Evolutionary conservation across 2,888 invertebrate species (phyloP).

Genomic region (Flexamia atlantica): DNA sequence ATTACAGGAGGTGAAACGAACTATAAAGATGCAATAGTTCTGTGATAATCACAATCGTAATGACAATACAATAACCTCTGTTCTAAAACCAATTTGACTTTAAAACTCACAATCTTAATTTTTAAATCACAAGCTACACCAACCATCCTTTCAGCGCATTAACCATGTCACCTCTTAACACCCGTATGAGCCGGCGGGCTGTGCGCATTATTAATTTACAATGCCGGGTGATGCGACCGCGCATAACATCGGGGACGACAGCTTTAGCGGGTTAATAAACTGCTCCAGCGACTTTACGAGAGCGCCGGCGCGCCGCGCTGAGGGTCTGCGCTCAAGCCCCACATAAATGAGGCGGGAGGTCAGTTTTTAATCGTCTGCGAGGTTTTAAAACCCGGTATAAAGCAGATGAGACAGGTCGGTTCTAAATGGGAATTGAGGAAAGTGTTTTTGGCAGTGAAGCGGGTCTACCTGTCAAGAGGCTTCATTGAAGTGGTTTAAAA

Average conservation of each 20-base stretch:
- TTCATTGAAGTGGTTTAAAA: neutral
- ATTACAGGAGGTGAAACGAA: too few species aligned
- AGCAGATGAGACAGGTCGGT: constrained; percentile 14
- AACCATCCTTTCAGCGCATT: too few species aligned
- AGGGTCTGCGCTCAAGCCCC: neutral
- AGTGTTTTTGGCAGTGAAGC: neutral
- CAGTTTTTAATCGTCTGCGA: constrained; percentile 25
- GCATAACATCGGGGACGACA: neutral
- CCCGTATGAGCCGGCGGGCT: neutral
- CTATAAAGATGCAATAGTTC: too few species aligned
- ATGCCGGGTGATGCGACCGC: neutral
- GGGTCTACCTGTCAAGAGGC: neutral
- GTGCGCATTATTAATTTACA: constrained; percentile 53
- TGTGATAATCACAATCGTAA: too few species aligned
- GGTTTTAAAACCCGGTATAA: neutral
- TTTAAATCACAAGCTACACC: too few species aligned
- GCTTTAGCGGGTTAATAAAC: constrained; percentile 48
- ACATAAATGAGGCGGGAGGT: neutral
- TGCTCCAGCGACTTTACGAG: constrained; percentile 13
- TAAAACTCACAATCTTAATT: too few species aligned
- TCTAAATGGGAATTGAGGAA: constrained; percentile 47
- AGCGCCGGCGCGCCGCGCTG: neutral
- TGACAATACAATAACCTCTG: too few species aligned
- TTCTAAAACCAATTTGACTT: too few species aligned
- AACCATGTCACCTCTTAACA: too few species aligned